Conservation (phyloP, 1,140 invertebrate genomes). For the Chionoecetes opilio region DNA sequence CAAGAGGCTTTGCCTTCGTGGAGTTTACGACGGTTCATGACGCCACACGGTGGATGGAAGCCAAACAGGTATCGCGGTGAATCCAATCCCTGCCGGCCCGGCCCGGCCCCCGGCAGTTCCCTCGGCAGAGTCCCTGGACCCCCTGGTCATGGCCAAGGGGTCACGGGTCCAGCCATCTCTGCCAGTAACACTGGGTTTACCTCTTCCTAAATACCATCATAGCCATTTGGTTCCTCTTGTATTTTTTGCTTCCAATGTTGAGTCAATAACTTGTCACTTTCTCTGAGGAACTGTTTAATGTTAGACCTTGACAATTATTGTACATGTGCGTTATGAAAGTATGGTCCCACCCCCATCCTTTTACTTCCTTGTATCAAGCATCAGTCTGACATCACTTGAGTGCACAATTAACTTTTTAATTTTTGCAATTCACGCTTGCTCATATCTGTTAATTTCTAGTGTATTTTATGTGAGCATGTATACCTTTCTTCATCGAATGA, state of each 20-base stretch:
- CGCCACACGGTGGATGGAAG: constrained; percentile 96
- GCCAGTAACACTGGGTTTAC: constrained; percentile 80
- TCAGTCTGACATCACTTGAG: constrained; percentile 73
- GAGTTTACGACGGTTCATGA: constrained; percentile 96
- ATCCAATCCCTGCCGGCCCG: constrained; percentile 82
- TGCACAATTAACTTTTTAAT: constrained; percentile 74
- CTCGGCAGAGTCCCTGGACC: constrained; percentile 72
- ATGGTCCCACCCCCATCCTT: constrained; percentile 67
- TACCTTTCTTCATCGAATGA: constrained; percentile 73
- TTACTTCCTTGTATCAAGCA: constrained; percentile 73
- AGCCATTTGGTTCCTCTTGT: constrained; percentile 77
- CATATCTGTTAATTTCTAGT: constrained; percentile 76
- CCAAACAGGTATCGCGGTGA: constrained; percentile 91
- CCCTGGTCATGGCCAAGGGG: constrained; percentile 73
- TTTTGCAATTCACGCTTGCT: constrained; percentile 74
- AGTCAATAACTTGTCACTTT: constrained; percentile 78
- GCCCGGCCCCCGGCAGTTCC: constrained; percentile 78
- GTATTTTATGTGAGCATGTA: constrained; percentile 79
- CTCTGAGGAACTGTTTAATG: constrained; percentile 76
- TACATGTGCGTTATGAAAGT: constrained; percentile 79
- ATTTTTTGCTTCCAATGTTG: constrained; percentile 77
- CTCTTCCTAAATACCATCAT: constrained; percentile 78
- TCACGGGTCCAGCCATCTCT: constrained; percentile 74
- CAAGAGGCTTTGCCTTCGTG: constrained; percentile 97
- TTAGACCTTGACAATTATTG: constrained; percentile 75